Conservation (phyloP, 2,888 invertebrate genomes). For the Epiblema foenella region DNA sequence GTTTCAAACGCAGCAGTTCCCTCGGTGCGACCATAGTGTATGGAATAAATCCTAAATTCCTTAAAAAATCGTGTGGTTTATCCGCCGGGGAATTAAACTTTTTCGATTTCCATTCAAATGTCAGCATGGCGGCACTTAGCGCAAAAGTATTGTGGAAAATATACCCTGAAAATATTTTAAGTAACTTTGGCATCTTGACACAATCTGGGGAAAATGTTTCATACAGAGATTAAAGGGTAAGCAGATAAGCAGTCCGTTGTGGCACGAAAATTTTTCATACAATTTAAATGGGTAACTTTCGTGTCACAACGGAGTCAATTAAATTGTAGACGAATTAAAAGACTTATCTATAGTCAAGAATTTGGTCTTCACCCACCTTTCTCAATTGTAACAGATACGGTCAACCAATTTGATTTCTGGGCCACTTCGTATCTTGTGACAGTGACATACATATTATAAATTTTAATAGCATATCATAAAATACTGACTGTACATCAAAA, state of each 20-base stretch:
- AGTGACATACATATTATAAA: too few relatives aligned
- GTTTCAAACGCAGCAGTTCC: constrained; percentile 8
- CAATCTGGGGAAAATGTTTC: constrained; percentile 24
- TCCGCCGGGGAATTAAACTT: constrained; percentile 67
- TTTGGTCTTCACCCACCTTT: too few relatives aligned
- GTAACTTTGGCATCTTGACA: constrained; percentile 46
- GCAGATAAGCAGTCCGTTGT: neutral
- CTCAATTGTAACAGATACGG: neutral
- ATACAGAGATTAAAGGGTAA: neutral
- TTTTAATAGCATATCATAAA: too few relatives aligned
- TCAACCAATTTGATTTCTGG: too few relatives aligned
- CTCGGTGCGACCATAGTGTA: constrained; percentile 31
- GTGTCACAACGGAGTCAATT: too few relatives aligned
- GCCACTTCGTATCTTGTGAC: too few relatives aligned
- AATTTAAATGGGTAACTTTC: too few relatives aligned
- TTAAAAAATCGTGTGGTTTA: constrained; percentile 65
- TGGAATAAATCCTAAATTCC: constrained; percentile 55
- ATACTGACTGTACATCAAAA: too few relatives aligned
- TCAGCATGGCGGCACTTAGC: constrained; percentile 61
- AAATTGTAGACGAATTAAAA: too few relatives aligned
- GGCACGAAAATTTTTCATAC: too few relatives aligned
- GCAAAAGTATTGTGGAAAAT: constrained; percentile 60
- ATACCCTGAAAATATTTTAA: constrained; percentile 52
- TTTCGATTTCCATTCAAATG: constrained; percentile 78
- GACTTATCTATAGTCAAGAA: too few relatives aligned